These are phyloP conservation scores for Gasterosteus nipponicus DNA, from an alignment of 2,113 vertebrate species.

Conservation along the genomic window DNA sequence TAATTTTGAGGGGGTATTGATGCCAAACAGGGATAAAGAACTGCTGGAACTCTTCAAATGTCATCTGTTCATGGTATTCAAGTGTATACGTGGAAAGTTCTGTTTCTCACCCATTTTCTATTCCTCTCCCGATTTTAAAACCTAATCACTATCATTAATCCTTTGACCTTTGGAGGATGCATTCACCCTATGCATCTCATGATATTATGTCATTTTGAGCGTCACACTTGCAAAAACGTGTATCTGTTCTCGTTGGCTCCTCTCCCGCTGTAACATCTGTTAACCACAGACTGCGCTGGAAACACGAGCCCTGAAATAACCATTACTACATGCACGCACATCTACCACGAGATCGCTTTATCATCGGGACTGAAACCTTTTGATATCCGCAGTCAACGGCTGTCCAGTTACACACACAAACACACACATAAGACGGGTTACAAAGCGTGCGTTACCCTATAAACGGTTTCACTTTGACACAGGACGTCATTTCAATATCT, in stretches of 20 bases:
- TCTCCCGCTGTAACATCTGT: neutral
- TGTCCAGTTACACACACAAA: conserved; percentile 1
- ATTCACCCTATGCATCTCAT: conserved; percentile 1
- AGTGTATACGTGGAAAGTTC: neutral
- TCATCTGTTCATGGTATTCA: neutral
- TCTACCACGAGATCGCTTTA: conserved; percentile 5
- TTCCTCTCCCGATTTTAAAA: neutral
- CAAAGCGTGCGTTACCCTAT: neutral
- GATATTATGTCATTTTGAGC: conserved; percentile 16
- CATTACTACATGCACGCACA: conserved; percentile 2
- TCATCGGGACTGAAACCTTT: conserved; percentile 16
- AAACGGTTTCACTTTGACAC: neutral
- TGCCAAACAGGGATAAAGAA: neutral
- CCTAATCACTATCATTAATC: neutral
- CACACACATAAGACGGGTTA: neutral
- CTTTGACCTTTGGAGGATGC: conserved; percentile 5
- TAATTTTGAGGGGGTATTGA: neutral
- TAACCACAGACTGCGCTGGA: conserved; percentile 7
- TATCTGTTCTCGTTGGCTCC: neutral
- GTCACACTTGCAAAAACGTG: neutral
- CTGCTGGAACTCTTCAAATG: neutral
- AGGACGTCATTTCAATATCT: conserved; percentile 29
- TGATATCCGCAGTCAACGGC: conserved; percentile 4
- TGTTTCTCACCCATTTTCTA: neutral
- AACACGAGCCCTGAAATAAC: conserved; percentile 38